Evolutionary conservation across 2,888 invertebrate species (phyloP).

Genomic region (Ennomos fuscantarius): DNA sequence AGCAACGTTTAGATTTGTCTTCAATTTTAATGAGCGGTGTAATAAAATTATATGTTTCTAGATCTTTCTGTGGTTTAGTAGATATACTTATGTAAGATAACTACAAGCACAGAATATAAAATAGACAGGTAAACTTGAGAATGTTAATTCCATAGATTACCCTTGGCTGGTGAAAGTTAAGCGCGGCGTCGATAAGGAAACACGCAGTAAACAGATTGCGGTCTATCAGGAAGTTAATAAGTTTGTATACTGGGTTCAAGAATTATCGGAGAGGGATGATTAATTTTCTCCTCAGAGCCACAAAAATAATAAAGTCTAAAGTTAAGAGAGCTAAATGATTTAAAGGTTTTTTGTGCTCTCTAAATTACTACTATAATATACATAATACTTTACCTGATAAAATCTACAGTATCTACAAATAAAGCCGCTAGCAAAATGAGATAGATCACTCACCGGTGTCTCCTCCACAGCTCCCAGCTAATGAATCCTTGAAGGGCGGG

Average conservation of each 20-base stretch:
- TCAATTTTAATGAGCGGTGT: too few species aligned
- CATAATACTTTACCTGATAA: too few species aligned
- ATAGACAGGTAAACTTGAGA: not conserved
- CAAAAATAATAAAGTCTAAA: too few species aligned
- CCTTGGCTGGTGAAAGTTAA: constrained; percentile 15
- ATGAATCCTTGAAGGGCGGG: constrained; percentile 97
- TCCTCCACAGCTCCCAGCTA: constrained; percentile 96
- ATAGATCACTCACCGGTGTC: constrained; percentile 87
- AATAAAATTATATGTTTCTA: too few species aligned
- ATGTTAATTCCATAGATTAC: not conserved
- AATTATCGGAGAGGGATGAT: not conserved
- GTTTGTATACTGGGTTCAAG: not conserved
- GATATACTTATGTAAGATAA: too few species aligned
- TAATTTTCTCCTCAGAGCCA: not conserved
- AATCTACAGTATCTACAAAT: too few species aligned
- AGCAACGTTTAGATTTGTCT: too few species aligned
- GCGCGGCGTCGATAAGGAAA: constrained; percentile 7
- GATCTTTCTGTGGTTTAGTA: too few species aligned
- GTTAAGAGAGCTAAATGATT: too few species aligned
- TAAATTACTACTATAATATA: too few species aligned
- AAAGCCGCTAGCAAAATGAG: constrained; percentile 37
- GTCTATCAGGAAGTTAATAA: constrained; percentile 13
- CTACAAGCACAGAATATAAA: too few species aligned
- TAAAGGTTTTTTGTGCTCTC: too few species aligned
- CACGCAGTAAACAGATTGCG: constrained; percentile 5